These are phyloP conservation scores for Adoxophyes honmai DNA, from an alignment of 1,140 invertebrate species.

Conservation along the genomic window DNA sequence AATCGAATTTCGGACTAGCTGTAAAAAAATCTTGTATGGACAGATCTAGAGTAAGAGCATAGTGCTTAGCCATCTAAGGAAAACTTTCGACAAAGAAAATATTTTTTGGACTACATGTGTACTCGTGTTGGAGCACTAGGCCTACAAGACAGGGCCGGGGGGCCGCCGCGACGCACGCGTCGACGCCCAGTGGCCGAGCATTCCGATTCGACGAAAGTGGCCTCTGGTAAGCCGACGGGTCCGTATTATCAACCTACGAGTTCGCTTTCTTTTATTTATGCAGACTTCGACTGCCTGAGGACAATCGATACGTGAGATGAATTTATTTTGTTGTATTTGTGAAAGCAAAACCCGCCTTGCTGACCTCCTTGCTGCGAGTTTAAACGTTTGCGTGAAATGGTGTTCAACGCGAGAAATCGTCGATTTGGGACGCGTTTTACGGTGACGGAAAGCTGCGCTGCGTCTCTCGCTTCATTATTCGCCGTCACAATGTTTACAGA, in stretches of 20 bases:
- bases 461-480: constrained; percentile 16
- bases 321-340: constrained; percentile 77
- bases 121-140: no score
- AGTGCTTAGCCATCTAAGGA: no score
- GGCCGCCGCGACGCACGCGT: background rate
- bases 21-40: no score
- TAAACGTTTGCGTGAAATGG: constrained; percentile 72
- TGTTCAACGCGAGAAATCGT: constrained; percentile 66
- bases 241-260: constrained; percentile 41
- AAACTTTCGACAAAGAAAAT: no score
- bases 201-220: constrained; percentile 34
- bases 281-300: constrained; percentile 57
- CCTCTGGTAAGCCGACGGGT: constrained; percentile 22
- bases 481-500: constrained; percentile 8
- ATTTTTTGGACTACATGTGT: no score
- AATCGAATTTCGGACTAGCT: no score
- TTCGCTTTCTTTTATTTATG: constrained; percentile 74
- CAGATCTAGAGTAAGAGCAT: no score
- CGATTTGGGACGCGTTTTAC: constrained; percentile 66
- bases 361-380: constrained; percentile 69
- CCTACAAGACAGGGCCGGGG: background rate
- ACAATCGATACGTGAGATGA: constrained; percentile 75
- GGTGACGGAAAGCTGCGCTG: constrained; percentile 46
- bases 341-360: constrained; percentile 71
- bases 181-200: background rate